Percentiles rank a stretch among this genome's conserved stretches.
Evolutionary conservation across 2,113 vertebrate species (phyloP).

Genomic region (Montifringilla adamsi): DNA sequence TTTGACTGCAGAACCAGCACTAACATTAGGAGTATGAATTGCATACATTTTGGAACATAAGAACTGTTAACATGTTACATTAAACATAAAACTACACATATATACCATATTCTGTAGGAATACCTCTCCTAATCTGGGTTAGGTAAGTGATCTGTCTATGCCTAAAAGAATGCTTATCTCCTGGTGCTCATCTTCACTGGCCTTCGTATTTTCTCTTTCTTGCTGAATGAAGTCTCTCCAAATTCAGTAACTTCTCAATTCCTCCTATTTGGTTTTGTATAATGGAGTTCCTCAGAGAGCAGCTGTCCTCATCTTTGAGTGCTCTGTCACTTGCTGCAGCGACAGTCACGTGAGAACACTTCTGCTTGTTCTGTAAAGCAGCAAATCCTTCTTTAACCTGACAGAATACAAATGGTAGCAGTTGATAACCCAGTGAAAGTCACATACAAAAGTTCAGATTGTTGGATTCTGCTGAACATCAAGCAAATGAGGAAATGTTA

Average conservation of each 20-base stretch:
- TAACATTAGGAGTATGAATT: neutral
- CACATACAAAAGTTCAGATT: neutral
- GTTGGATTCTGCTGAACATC: neutral
- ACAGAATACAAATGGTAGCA: neutral
- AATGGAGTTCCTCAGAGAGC: neutral
- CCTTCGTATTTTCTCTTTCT: slow-evolving; percentile 72
- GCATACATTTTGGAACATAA: neutral
- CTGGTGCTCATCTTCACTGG: neutral
- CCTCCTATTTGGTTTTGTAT: slow-evolving; percentile 53
- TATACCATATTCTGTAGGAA: neutral
- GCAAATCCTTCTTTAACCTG: slow-evolving; percentile 52
- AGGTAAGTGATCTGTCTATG: neutral
- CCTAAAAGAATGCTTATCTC: neutral
- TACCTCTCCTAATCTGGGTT: neutral
- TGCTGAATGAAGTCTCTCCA: slow-evolving; percentile 51
- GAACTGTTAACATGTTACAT: neutral
- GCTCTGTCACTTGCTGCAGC: neutral
- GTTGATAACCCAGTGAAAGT: neutral
- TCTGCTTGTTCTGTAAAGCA: neutral
- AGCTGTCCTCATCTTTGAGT: neutral
- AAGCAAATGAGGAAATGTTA: neutral
- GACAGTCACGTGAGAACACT: neutral
- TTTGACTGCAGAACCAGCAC: neutral
- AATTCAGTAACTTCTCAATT: slow-evolving; percentile 57
- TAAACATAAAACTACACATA: neutral